Base-by-base conservation (phyloP, 1,140 invertebrate genomes). In the Trichomalopsis sarcophagae region DNA sequence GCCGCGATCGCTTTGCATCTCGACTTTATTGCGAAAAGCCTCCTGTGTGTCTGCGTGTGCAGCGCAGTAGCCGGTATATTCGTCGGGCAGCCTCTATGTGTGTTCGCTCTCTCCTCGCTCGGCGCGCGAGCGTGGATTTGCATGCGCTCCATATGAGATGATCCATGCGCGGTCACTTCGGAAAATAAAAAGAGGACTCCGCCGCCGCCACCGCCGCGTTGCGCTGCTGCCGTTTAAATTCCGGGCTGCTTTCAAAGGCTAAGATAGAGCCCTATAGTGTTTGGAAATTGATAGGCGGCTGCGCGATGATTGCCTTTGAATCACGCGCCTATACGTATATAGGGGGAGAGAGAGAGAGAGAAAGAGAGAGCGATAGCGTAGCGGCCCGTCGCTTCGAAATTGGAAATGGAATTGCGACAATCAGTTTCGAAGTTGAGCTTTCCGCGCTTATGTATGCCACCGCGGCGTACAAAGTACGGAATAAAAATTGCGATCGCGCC, bases 11-110 rank as follows among this genome's bases (percentile, higher is more conserved):
- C 89, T 90, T 91, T 91, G 90, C 88, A 88, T 90, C 89, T 89
- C 90, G 89, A 88, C 90, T 91, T 91, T 91, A 91, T 91, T 92
- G 90, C 90, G 87, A 91, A 90, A 85, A 73, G 27, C 68, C 44
- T 50, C 85, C 55, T 44, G 11, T 74, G 23, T 66, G 36, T 50
- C 17, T 33, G 27, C 66, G 76, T 74, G n/a, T 23, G 13, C 23
- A 62, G 55, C 55, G 47, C 47, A 62, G 55, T 17, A 62, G 55
- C 66, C 66, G 33, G 17, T 81, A 55, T 33, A 9, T 9, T 71
- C 81, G 14, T 4, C 4, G 5, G 33, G 84, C 83, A 81, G 62
- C 88, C 71, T 85, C 86, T 89, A 86, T 88, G 84, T 88, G 87
- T 87, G 73, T 82, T 80, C 68, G 55, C 27, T 62, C 68, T 66